Percentiles rank a stretch among this genome's conserved stretches.
Evolutionary conservation across 2,113 vertebrate species (phyloP).

Genomic region (Cynoglossus semilaevis): DNA sequence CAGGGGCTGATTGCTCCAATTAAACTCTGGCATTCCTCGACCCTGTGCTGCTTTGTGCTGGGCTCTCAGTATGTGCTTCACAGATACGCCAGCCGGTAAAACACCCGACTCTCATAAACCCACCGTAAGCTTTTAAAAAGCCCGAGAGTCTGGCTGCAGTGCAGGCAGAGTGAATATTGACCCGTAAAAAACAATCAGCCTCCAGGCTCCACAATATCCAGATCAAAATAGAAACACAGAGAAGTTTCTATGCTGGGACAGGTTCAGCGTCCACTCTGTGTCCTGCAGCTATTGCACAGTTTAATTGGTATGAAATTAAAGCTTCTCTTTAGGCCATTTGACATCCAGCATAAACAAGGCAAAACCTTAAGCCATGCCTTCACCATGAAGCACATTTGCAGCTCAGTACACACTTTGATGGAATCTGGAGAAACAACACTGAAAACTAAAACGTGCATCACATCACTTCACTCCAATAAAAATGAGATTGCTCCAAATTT

Average conservation of each 20-base stretch:
- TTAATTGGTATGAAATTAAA: constrained; percentile 50
- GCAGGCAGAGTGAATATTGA: constrained; percentile 37
- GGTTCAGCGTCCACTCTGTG: constrained; percentile 11
- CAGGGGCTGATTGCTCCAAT: constrained; percentile 67
- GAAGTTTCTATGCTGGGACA: constrained; percentile 18
- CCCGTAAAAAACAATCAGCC: constrained; percentile 21
- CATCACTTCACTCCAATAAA: constrained; percentile 26
- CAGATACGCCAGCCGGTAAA: constrained; percentile 24
- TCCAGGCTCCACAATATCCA: constrained; percentile 25
- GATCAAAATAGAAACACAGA: constrained; percentile 28
- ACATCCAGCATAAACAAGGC: constrained; percentile 44
- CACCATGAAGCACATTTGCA: constrained; percentile 22
- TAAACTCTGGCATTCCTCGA: constrained; percentile 69
- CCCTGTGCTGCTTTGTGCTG: constrained; percentile 52
- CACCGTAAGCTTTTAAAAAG: constrained; percentile 21
- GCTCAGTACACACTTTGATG: constrained; percentile 19
- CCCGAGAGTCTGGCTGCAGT: constrained; percentile 29
- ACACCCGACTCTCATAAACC: constrained; percentile 18
- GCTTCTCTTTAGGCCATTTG: constrained; percentile 35
- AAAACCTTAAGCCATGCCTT: constrained; percentile 21
- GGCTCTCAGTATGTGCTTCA: constrained; percentile 17
- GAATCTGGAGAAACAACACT: constrained; percentile 12
- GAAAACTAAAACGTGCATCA: constrained; percentile 20
- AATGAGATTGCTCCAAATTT: constrained; percentile 7
- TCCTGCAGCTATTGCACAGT: constrained; percentile 22